Evolutionary conservation across 2,113 vertebrate species (phyloP).

Genomic region (Nesogale talazaci): DNA sequence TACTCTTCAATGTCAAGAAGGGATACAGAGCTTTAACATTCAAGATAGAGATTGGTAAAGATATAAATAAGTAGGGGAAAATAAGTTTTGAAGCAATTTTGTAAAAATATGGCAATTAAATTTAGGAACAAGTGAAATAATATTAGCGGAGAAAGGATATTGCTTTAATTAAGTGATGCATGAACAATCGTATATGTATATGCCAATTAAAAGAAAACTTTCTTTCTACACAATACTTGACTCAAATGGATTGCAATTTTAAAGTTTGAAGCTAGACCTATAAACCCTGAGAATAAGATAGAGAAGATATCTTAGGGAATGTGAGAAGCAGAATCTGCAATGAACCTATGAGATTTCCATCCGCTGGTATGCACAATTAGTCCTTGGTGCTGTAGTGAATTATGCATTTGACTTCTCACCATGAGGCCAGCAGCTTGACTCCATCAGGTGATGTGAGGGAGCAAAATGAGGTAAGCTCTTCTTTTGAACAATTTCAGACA

Average conservation of each 20-base stretch:
- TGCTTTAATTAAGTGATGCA: neutral
- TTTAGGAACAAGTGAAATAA: neutral
- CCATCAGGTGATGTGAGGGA: no score
- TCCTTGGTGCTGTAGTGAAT: no score
- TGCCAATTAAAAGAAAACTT: neutral
- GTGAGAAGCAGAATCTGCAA: neutral
- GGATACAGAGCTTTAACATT: neutral
- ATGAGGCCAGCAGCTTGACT: no score
- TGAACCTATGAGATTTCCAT: neutral
- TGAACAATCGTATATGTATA: neutral
- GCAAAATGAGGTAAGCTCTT: no score
- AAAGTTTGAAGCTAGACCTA: neutral
- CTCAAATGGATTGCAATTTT: neutral
- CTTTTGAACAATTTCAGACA: no score
- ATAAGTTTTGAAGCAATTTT: neutral
- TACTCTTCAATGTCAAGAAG: neutral
- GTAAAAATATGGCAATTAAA: neutral
- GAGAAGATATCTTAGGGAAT: neutral
- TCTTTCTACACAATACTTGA: neutral
- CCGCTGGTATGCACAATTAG: neutral
- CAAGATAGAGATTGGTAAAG: neutral
- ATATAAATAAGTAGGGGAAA: neutral
- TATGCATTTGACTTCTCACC: no score
- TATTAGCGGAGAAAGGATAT: neutral
- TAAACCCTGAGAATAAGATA: neutral